Evolutionary conservation across 2,888 invertebrate genomes (phyloP).

Genomic region (Drosophila flavopinicola): DNA sequence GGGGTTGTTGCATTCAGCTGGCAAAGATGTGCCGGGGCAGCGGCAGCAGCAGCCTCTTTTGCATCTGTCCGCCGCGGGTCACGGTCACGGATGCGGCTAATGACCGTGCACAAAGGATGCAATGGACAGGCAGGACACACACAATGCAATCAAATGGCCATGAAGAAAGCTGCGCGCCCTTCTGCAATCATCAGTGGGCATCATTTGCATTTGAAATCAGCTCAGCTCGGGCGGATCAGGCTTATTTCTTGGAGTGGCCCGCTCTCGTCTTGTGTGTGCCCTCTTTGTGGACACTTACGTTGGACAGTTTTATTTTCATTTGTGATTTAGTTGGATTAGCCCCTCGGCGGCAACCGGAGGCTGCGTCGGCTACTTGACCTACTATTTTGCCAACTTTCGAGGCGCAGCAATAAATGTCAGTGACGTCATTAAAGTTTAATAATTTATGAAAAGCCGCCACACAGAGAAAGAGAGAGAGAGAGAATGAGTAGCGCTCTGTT

Average conservation of each 20-base stretch:
- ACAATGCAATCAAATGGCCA: slow-evolving; percentile 74
- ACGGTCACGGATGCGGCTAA: slow-evolving; percentile 74
- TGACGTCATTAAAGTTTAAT: slow-evolving; percentile 72
- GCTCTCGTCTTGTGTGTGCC: slow-evolving; percentile 45
- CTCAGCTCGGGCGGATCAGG: slow-evolving; percentile 51
- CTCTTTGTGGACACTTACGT: slow-evolving; percentile 74
- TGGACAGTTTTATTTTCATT: slow-evolving; percentile 79
- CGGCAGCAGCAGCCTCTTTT: slow-evolving; percentile 56
- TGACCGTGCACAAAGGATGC: slow-evolving; percentile 67
- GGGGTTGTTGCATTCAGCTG: slow-evolving; percentile 50
- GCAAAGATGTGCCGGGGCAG: slow-evolving; percentile 18
- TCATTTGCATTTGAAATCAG: slow-evolving; percentile 77
- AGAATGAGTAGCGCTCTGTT: slow-evolving; percentile 14
- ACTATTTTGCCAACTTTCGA: slow-evolving; percentile 78
- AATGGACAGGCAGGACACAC: slow-evolving; percentile 61
- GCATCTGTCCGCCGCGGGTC: slow-evolving; percentile 47
- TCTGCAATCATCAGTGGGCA: slow-evolving; percentile 5
- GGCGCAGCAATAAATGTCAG: slow-evolving; percentile 75
- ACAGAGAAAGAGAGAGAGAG: background rate
- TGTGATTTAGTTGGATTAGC: slow-evolving; percentile 77
- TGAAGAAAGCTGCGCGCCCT: slow-evolving; percentile 52
- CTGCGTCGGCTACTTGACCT: slow-evolving; percentile 73
- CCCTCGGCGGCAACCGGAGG: slow-evolving; percentile 36
- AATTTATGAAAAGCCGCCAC: slow-evolving; percentile 71
- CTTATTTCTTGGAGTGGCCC: slow-evolving; percentile 25